These are phyloP conservation scores for Tetramorium simillimum DNA, from an alignment of 1,140 invertebrate genomes.

Conservation along the genomic window DNA sequence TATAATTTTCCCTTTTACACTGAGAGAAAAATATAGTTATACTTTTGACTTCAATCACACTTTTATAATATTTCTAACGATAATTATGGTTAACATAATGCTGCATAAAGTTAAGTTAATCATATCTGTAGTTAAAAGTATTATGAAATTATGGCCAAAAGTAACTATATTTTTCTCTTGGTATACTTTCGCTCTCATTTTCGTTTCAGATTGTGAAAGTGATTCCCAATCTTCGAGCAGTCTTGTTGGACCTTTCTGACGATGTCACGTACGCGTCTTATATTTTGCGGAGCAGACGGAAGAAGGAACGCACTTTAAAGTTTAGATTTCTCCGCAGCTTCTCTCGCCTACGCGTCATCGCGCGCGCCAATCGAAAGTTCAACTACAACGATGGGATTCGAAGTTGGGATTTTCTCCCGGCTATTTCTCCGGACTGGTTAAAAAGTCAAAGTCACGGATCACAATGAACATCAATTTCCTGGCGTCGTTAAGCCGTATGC, in stretches of 20 bases:
- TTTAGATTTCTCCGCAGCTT: slow-evolving; percentile 34
- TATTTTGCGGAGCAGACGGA: background rate
- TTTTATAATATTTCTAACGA: too few species aligned
- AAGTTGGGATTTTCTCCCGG: background rate
- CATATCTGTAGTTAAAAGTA: too few species aligned
- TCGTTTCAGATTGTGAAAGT: slow-evolving; percentile 60
- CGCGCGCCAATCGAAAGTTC: slow-evolving; percentile 45
- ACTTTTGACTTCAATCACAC: too few species aligned
- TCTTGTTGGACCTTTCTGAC: background rate
- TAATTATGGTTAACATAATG: too few species aligned
- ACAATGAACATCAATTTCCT: slow-evolving; percentile 56
- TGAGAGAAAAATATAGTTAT: too few species aligned
- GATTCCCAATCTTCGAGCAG: slow-evolving; percentile 55
- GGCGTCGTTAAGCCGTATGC: slow-evolving; percentile 33
- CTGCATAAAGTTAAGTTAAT: too few species aligned
- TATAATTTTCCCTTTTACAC: slow-evolving; percentile 48
- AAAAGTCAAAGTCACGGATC: slow-evolving; percentile 2
- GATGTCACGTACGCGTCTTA: slow-evolving; percentile 29
- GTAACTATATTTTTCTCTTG: too few species aligned
- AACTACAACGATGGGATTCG: slow-evolving; percentile 18
- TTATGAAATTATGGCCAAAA: too few species aligned
- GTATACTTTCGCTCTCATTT: slow-evolving; percentile 62
- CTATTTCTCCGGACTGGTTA: slow-evolving; percentile 23
- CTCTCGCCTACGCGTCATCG: background rate
- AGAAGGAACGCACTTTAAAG: slow-evolving; percentile 46